A percentile compares a stretch with the other conserved stretches of the same genome.
These are phyloP conservation scores for Acanthoscelides obtectus DNA, from an alignment of 2,888 invertebrate genomes.

Conservation along the genomic window DNA sequence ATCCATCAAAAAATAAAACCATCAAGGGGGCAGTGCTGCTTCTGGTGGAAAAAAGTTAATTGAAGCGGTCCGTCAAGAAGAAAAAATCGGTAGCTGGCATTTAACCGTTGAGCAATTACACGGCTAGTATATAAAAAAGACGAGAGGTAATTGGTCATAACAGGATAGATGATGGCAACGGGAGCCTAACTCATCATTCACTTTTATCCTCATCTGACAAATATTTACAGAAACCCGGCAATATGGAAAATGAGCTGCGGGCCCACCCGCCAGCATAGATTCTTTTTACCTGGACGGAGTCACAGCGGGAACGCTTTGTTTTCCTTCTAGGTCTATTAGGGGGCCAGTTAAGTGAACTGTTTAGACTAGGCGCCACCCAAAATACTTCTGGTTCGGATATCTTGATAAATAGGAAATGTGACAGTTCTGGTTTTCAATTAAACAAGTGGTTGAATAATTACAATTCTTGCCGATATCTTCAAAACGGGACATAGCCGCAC, in stretches of 20 bases:
- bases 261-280: constrained; percentile 14
- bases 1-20: not conserved
- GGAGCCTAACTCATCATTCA: constrained; percentile 36
- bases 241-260: constrained; percentile 20
- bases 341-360: not conserved
- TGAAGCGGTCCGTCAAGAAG: not conserved
- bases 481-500: too few species aligned
- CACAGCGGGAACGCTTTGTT: not conserved
- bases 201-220: constrained; percentile 32
- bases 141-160: not conserved
- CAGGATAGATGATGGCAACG: constrained; percentile 28
- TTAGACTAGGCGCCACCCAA: not conserved
- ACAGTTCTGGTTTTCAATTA: too few species aligned
- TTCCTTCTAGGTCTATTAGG: not conserved
- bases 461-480: too few species aligned
- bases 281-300: not conserved
- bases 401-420: not conserved
- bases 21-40: not conserved
- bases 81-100: not conserved
- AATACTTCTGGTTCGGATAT: not conserved
- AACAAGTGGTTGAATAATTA: too few species aligned
- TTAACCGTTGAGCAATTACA: not conserved
- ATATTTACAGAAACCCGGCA: constrained; percentile 38
- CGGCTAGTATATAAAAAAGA: not conserved
- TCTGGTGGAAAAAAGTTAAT: not conserved